These are phyloP conservation scores for Heliothis virescens DNA, from an alignment of 1,140 invertebrate genomes.

Conservation along the genomic window DNA sequence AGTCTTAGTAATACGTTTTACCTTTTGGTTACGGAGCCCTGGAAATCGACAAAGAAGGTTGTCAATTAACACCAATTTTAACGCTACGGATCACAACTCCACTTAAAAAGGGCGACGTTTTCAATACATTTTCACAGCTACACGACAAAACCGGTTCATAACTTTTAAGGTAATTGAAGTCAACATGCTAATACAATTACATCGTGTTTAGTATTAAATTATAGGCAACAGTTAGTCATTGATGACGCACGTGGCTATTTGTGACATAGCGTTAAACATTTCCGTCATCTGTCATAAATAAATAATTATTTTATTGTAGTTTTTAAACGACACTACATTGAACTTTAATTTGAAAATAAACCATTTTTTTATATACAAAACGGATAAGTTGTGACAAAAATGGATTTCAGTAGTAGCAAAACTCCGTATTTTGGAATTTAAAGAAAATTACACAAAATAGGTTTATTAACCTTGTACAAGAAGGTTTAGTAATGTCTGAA, in stretches of 20 bases:
- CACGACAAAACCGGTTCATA: neutral
- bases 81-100: neutral
- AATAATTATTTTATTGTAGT: neutral
- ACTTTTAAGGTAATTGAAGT: neutral
- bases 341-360: neutral
- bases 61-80: neutral
- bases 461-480: neutral
- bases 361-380: no score
- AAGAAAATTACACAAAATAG: neutral
- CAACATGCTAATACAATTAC: neutral
- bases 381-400: neutral
- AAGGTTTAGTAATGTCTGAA: conserved; percentile 4
- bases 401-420: neutral
- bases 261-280: conserved; percentile 26
- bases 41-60: no score
- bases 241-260: conserved; percentile 17
- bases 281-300: conserved; percentile 19
- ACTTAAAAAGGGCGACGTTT: neutral
- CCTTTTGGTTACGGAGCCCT: no score
- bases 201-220: neutral
- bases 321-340: neutral
- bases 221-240: neutral
- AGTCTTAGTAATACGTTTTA: no score
- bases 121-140: neutral
- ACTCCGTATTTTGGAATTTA: no score